Base-by-base conservation (phyloP, 2,888 invertebrate species). In the Pammene aurita region DNA sequence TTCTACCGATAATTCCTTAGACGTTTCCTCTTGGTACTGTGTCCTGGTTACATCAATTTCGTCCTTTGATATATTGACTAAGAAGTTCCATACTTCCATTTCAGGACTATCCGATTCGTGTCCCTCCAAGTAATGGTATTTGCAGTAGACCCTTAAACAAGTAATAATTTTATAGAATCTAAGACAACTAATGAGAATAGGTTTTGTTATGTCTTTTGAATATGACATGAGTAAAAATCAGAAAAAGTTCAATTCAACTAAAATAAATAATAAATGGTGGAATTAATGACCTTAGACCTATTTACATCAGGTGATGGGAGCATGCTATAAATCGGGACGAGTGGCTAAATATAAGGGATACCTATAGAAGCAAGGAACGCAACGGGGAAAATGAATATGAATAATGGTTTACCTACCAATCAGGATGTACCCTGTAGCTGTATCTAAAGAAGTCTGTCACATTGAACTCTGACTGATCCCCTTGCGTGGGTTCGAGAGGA, bases 351-450 rank as follows among this genome's bases (percentile, higher is more conserved):
- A 11, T 5, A 13, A 16, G 35, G 10, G 14, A 5, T 0, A 44
- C 14, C 38, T 16, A 14, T 42, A 42, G 7, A 42, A 7, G 18
- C 14, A 35, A 55, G 38, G 10, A 55, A 55, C 10, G 10, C 14
- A 42, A 9, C 7, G 41, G 57, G 57, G 26, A 57, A 58, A 44
- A 10, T n/a, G 26, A 26, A 18, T 18, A n/a, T 54, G 34, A 57
- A 58, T 42, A 57, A 16, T 34, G 7, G 34, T n/a, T 52, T 7
- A 18, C 5, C 84, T 85, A 96, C 97, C 97, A 98, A 78, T 96
- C 95, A 0, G 97, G 97, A 89, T 97, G 97, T 38, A 97, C 93
- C 79, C 95, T 95, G 95, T 96, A 97, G 80, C 95, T 93, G 11
- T 95, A 96, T 70, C 92, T 89, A 80, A 97, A 97, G 82, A 95